A percentile compares a stretch with the other conserved stretches of the same genome.
Evolutionary conservation across 1,140 invertebrate species (phyloP).

Genomic region (Zaprionus lachaisei): DNA sequence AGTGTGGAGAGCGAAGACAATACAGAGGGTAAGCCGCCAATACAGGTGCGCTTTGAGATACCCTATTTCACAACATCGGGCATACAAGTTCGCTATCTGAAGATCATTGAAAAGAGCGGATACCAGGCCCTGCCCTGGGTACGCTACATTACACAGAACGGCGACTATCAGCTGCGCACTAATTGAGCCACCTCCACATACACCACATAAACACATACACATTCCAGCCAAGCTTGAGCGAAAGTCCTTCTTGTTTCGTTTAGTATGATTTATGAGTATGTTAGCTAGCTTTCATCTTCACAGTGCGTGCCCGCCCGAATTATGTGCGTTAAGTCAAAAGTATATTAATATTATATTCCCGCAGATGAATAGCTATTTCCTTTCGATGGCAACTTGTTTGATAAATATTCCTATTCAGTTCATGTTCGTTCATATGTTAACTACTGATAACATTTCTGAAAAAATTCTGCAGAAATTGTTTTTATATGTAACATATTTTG

Average conservation of each 20-base stretch:
- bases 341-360: constrained; percentile 44
- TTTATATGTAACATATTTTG: not conserved
- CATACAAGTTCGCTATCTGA: constrained; percentile 98
- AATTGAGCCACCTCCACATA: constrained; percentile 86
- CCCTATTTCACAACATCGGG: constrained; percentile 99
- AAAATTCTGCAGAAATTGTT: not conserved
- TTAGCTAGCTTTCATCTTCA: constrained; percentile 58
- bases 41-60: constrained; percentile 99
- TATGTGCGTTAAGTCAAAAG: constrained; percentile 57
- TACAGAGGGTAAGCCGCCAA: constrained; percentile 97
- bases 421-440: not conserved
- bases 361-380: constrained; percentile 17
- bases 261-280: constrained; percentile 37
- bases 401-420: not conserved
- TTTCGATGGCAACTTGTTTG: not conserved
- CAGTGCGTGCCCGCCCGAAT: constrained; percentile 39
- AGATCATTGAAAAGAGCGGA: constrained; percentile 99
- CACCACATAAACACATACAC: constrained; percentile 33
- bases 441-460: not conserved
- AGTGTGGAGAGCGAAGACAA: constrained; percentile 97
- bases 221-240: constrained; percentile 75
- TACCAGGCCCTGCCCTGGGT: constrained; percentile 99
- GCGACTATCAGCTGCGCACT: constrained; percentile 99
- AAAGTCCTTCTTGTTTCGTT: constrained; percentile 33
- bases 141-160: constrained; percentile 99